These are phyloP conservation scores for Anolis carolinensis DNA, from an alignment of 2,113 vertebrate species.

Conservation along the genomic window DNA sequence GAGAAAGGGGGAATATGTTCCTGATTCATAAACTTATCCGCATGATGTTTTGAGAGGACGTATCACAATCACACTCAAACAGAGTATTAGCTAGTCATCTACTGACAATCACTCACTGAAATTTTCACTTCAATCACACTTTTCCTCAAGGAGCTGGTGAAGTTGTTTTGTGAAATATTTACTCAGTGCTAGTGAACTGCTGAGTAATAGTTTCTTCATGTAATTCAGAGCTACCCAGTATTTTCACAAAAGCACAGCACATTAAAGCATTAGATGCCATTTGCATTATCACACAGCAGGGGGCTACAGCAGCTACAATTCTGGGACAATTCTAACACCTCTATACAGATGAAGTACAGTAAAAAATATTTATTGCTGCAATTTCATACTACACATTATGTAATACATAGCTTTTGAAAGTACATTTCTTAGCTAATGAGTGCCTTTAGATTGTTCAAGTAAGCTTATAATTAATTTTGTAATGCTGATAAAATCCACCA, in stretches of 20 bases:
- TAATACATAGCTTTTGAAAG: slow-evolving; percentile 39
- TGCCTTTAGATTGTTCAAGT: slow-evolving; percentile 26
- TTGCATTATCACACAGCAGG: slow-evolving; percentile 84
- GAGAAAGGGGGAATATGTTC: neutral
- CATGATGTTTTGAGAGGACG: slow-evolving; percentile 39
- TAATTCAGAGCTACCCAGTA: slow-evolving; percentile 39
- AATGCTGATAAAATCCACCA: neutral
- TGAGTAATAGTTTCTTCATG: slow-evolving; percentile 33
- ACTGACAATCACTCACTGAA: slow-evolving; percentile 30
- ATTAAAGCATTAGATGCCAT: slow-evolving; percentile 75
- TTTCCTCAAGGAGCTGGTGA: slow-evolving; percentile 40
- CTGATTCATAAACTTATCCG: neutral
- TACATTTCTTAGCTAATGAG: slow-evolving; percentile 43
- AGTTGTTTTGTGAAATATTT: slow-evolving; percentile 14
- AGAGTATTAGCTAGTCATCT: slow-evolving; percentile 20
- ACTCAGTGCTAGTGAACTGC: neutral
- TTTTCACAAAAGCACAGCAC: slow-evolving; percentile 43
- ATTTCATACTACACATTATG: slow-evolving; percentile 44
- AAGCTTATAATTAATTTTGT: neutral
- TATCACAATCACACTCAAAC: slow-evolving; percentile 28
- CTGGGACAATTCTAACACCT: slow-evolving; percentile 66
- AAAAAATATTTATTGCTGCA: slow-evolving; percentile 59
- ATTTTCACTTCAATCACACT: slow-evolving; percentile 37
- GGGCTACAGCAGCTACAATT: slow-evolving; percentile 76
- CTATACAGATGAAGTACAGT: slow-evolving; percentile 50